A percentile compares a stretch with the other conserved stretches of the same genome.
phyloP scores from a whole-genome alignment of 1,140 invertebrate species.

The Pseudomyrmex sp. region DNA sequence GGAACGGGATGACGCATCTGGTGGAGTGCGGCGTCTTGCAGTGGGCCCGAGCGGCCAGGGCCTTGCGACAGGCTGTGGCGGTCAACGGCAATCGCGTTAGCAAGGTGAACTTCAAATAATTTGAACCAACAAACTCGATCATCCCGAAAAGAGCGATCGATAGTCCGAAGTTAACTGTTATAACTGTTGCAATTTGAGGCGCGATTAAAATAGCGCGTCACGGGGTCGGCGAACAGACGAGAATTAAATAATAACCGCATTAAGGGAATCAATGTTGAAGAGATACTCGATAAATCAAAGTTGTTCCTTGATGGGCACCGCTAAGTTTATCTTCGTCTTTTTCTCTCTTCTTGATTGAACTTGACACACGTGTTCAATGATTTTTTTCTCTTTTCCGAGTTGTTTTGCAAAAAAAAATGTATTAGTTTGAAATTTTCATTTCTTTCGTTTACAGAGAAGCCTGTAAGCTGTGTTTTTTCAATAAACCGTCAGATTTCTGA shows the following conservation, averaged over 20 bases:
- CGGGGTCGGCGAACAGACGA: background rate
- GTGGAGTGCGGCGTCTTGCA: slow-evolving; percentile 83
- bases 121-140: background rate
- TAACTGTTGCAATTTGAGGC: background rate
- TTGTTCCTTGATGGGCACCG: background rate
- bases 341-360: background rate
- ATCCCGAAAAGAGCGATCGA: background rate
- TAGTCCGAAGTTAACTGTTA: background rate
- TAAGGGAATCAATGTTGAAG: background rate
- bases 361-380: background rate
- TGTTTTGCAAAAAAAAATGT: slow-evolving; percentile 11
- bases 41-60: slow-evolving; percentile 82
- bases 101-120: slow-evolving; percentile 73
- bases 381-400: background rate
- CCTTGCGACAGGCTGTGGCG: slow-evolving; percentile 72
- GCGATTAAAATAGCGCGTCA: slow-evolving; percentile 20
- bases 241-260: background rate
- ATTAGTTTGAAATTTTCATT: background rate
- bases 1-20: slow-evolving; percentile 86
- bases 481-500: slow-evolving; percentile 16
- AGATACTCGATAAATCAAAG: background rate
- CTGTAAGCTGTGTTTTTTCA: background rate
- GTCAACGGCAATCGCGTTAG: slow-evolving; percentile 70
- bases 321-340: background rate
- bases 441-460: background rate